Conservation (phyloP, 2,797 vertebrate genomes). For the Hirundo rustica region DNA sequence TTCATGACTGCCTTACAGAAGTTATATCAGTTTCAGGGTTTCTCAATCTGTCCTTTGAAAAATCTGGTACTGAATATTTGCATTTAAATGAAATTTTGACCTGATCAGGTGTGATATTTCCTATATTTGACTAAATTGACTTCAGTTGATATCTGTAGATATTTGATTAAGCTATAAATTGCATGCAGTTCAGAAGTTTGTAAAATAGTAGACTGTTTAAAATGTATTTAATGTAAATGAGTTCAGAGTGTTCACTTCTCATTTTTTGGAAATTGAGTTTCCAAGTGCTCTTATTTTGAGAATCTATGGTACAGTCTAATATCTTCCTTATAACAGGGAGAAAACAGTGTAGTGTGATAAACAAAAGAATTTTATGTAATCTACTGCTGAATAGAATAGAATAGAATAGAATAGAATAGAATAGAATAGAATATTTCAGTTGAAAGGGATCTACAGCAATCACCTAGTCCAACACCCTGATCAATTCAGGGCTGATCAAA, state of each 20-base stretch:
- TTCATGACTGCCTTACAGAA: background rate
- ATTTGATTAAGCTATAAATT: conserved; percentile 2
- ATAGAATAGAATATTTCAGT: background rate
- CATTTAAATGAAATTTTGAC: background rate
- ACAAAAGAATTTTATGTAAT: background rate
- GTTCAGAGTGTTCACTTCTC: background rate
- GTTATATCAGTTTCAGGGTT: background rate
- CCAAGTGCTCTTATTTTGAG: background rate
- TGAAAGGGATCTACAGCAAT: background rate
- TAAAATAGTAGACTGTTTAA: background rate
- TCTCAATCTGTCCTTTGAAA: background rate
- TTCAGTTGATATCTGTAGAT: background rate
- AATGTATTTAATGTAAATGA: background rate
- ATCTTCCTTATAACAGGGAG: background rate
- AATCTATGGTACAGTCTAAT: background rate
- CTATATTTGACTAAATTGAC: background rate
- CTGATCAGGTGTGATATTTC: background rate
- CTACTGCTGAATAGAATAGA: background rate
- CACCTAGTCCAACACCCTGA: background rate
- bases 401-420: too few relatives aligned
- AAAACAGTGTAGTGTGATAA: background rate
- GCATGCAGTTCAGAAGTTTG: background rate
- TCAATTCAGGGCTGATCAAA: background rate
- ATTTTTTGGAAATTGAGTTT: background rate
- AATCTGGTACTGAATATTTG: background rate